Evolutionary conservation across 2,113 vertebrate species (phyloP), one percentile per base, ranked within the genome.

Genomic region (Microcebus murinus): DNA sequence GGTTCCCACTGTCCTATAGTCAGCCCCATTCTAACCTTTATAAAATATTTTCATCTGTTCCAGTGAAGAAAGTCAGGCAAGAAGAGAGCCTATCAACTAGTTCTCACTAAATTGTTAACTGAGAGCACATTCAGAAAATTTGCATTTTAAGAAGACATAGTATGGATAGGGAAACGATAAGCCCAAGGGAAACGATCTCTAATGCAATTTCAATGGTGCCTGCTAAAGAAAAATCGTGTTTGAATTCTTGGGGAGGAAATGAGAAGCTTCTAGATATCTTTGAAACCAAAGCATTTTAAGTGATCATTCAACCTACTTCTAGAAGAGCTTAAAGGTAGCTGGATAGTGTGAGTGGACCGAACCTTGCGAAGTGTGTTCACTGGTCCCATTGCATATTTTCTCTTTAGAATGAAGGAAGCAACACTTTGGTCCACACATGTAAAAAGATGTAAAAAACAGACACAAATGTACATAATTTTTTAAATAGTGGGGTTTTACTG

Each of bases 401-500:
- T 27, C 68, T 94, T n/a, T 34, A 74, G 15, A 42, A 31, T 36
- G 18, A 84, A 84, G 10, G 18, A 84, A 84, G 21, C 59, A 92
- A 77, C 8, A 9, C 1, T 90, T 55, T 83, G 25, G 4, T 45
- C 11, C 42, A 27, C 48, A 42, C 13, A 27, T 36, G 7, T 34
- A 90, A 86, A 93, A 81, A 34, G 29, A 91, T 84, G 29, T 82
- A 31, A 70, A 92, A 90, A 67, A 10, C 7, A 83, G 34, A 12
- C 17, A 57, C 31, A 68, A 71, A 18, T 14, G 6, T 29, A 8
- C 21, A 18, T 84, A 45, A 63, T 34, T 39, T 94, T 92, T 81
- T 14, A 86, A 94, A 18, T 29, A 8, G 23, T 34, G 9, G 4
- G 21, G 45, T 74, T 80, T n/a, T 73, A 84, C 59, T 61, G 34